Evolutionary conservation across 2,797 vertebrate species (phyloP).

Genomic region (Myotis vivesi): DNA sequence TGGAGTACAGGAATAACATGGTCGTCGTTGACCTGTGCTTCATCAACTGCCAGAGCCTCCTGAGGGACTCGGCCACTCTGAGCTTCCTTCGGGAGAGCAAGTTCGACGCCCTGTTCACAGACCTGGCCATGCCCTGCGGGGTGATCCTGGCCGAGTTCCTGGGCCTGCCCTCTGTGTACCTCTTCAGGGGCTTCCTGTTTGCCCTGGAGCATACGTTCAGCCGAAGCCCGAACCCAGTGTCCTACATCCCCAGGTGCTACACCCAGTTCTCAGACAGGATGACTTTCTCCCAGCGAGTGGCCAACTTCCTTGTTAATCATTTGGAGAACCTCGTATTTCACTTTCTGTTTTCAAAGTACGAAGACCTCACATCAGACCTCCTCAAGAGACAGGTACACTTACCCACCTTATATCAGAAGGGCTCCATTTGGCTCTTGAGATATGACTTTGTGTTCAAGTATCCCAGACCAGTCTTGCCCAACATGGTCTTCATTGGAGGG

Average conservation of each 20-base stretch:
- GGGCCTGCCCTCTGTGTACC: constrained; percentile 76
- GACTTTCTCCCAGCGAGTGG: constrained; percentile 76
- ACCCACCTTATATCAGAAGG: constrained; percentile 67
- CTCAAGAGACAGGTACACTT: constrained; percentile 75
- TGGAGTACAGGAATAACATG: not conserved
- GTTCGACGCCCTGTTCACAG: constrained; percentile 81
- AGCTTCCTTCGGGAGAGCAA: constrained; percentile 50
- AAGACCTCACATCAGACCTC: constrained; percentile 60
- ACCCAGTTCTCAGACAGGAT: constrained; percentile 78
- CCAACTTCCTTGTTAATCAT: constrained; percentile 67
- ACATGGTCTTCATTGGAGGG: constrained; percentile 87
- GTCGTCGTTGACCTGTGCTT: not conserved
- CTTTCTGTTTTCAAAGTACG: constrained; percentile 48
- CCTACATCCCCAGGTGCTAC: constrained; percentile 79
- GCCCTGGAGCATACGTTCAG: constrained; percentile 63
- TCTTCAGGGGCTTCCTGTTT: constrained; percentile 79
- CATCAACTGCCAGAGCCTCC: constrained; percentile 68
- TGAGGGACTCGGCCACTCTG: constrained; percentile 73
- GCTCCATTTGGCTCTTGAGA: constrained; percentile 82
- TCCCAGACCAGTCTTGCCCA: constrained; percentile 88
- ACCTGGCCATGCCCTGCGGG: constrained; percentile 76
- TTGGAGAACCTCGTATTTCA: constrained; percentile 70
- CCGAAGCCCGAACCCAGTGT: constrained; percentile 76
- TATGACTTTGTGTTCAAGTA: constrained; percentile 86
- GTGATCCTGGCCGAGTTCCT: constrained; percentile 80